Conservation (phyloP, 2,888 invertebrate species). For the Eudemis profundana region DNA sequence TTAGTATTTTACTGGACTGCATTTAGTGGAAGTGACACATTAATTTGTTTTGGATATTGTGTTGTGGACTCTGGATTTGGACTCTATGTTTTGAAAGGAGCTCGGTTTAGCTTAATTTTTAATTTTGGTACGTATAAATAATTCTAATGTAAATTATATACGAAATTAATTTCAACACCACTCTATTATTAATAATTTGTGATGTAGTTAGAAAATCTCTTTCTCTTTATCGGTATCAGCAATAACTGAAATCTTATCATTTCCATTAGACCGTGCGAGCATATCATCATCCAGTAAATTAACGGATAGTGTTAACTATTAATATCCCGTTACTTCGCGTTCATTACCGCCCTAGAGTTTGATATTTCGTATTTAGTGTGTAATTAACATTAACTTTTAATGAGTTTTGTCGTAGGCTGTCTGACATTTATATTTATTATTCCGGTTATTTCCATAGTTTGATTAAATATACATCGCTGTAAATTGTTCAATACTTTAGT, state of each 20-base stretch:
- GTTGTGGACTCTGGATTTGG: constrained; percentile 63
- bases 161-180: not conserved
- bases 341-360: constrained; percentile 1
- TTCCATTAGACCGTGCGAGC: not conserved
- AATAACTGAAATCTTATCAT: constrained; percentile 1
- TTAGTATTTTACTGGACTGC: constrained; percentile 51
- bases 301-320: constrained; percentile 19
- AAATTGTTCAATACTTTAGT: not conserved
- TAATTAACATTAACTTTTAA: constrained; percentile 14
- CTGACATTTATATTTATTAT: constrained; percentile 6
- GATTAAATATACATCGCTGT: not conserved
- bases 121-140: constrained; percentile 52
- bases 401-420: not conserved
- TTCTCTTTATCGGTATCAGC: not conserved
- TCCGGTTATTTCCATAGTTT: not conserved
- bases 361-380: constrained; percentile 9
- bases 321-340: constrained; percentile 6
- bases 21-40: constrained; percentile 60
- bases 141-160: not conserved
- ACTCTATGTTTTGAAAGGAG: constrained; percentile 59
- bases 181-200: constrained; percentile 3
- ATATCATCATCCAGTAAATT: constrained; percentile 12
- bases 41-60: constrained; percentile 55
- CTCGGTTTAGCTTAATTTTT: constrained; percentile 51
- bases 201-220: not conserved